Conservation (phyloP, 2,797 vertebrate species). For the Astyanax mexicanus region DNA sequence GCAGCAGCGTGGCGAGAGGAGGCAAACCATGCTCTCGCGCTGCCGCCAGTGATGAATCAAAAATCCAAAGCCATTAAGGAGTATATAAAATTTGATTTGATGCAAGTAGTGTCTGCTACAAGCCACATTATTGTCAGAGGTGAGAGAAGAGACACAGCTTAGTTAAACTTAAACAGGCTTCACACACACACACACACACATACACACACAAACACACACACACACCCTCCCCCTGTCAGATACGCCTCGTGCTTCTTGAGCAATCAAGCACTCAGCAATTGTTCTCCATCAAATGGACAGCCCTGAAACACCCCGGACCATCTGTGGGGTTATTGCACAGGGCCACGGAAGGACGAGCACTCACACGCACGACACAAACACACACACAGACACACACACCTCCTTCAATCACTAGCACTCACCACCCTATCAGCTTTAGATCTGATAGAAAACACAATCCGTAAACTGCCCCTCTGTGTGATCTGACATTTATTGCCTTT, state of each 20-base stretch:
- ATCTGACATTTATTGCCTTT: conserved; percentile 10
- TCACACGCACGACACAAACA: conserved; percentile 6
- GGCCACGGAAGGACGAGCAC: conserved; percentile 23
- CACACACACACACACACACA: conserved; percentile 52
- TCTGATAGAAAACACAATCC: not conserved
- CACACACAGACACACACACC: conserved; percentile 24
- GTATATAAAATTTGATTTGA: conserved; percentile 77
- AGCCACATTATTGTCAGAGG: conserved; percentile 73
- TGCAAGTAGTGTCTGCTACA: conserved; percentile 68
- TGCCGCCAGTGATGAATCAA: conserved; percentile 76
- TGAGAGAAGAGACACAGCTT: conserved; percentile 71
- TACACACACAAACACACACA: conserved; percentile 56
- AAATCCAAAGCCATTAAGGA: conserved; percentile 70
- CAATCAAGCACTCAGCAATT: conserved; percentile 80
- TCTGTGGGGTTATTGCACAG: conserved; percentile 79
- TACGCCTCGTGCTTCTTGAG: conserved; percentile 73
- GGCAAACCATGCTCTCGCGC: conserved; percentile 74
- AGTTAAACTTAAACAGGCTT: conserved; percentile 80
- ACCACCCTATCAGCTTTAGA: conserved; percentile 33
- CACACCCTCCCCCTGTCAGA: conserved; percentile 52
- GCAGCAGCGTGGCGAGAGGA: conserved; percentile 64
- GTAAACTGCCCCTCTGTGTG: conserved; percentile 4
- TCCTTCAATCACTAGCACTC: conserved; percentile 62
- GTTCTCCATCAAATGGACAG: conserved; percentile 76
- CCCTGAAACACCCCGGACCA: conserved; percentile 76